Evolutionary conservation across 2,797 vertebrate species (phyloP).

Genomic region (Mormyrus hasselquistii): DNA sequence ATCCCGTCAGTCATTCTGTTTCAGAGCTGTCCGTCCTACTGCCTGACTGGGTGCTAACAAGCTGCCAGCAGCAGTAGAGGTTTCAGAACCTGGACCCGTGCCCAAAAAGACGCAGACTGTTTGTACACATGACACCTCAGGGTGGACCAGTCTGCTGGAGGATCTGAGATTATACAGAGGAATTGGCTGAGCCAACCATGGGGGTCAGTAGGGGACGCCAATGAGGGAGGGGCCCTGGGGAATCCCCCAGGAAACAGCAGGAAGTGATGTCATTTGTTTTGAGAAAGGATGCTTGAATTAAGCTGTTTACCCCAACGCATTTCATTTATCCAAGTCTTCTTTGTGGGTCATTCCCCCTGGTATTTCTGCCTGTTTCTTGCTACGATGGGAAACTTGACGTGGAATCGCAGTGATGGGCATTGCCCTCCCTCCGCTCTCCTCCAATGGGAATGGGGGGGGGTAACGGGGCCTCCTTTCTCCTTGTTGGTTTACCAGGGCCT

Average conservation of each 20-base stretch:
- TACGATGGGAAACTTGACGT: neutral
- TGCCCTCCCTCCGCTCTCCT: neutral
- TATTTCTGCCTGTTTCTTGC: neutral
- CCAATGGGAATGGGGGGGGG: neutral
- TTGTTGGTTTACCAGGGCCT: neutral
- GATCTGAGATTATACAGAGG: neutral
- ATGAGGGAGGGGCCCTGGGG: neutral
- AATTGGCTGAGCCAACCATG: neutral
- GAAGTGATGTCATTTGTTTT: neutral
- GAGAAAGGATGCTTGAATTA: neutral
- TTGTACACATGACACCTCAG: neutral
- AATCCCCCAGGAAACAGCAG: neutral
- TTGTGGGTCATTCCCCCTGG: neutral
- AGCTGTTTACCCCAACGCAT: neutral
- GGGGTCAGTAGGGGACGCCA: neutral
- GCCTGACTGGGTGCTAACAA: neutral
- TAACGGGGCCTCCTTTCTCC: neutral
- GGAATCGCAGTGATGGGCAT: slow-evolving; percentile 12
- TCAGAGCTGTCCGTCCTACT: neutral
- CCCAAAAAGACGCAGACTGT: neutral
- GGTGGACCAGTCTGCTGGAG: neutral
- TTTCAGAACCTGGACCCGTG: neutral
- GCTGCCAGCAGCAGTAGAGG: neutral
- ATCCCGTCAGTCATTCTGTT: neutral
- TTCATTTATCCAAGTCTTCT: neutral